A percentile compares a stretch with the other conserved stretches of the same genome.
Conservation (phyloP, 2,113 vertebrate species). For the Hippopotamus amphibius region DNA sequence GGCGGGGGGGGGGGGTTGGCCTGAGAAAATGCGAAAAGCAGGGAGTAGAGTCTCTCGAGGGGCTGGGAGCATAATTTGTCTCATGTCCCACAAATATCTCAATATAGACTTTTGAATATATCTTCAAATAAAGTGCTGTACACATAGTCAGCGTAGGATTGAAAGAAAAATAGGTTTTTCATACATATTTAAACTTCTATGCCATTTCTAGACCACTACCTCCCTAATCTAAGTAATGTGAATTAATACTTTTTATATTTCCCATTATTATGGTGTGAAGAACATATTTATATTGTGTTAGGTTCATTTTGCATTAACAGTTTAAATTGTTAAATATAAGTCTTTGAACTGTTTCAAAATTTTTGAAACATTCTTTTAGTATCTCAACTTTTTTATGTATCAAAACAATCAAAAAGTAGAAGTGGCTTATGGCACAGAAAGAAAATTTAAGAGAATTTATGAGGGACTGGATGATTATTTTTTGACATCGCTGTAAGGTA, state of each 20-base stretch:
- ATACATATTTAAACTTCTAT: not conserved
- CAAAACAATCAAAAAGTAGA: not conserved
- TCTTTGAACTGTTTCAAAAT: not conserved
- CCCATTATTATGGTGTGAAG: not conserved
- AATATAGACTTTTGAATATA: not conserved
- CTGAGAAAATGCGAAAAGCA: not conserved
- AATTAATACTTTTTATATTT: not conserved
- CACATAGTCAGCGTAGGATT: not conserved
- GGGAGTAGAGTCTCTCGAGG: not conserved
- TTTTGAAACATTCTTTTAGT: not conserved
- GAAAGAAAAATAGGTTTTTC: not conserved
- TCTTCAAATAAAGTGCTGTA: not conserved
- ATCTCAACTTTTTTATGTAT: not conserved
- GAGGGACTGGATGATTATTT: not conserved
- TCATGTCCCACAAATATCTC: not conserved
- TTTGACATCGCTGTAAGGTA: not conserved
- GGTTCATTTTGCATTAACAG: constrained; percentile 20
- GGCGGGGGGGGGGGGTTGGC: not conserved
- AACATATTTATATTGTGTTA: not conserved
- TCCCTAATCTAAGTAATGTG: not conserved
- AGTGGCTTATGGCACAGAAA: not conserved
- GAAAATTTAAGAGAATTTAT: not conserved
- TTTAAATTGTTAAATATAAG: not conserved
- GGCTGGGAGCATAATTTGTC: no score
- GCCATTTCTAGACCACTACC: not conserved